A percentile compares a stretch with the other conserved stretches of the same genome.
These are phyloP conservation scores for Allolobophora icterica DNA, from an alignment of 2,888 invertebrate genomes.

Conservation along the genomic window DNA sequence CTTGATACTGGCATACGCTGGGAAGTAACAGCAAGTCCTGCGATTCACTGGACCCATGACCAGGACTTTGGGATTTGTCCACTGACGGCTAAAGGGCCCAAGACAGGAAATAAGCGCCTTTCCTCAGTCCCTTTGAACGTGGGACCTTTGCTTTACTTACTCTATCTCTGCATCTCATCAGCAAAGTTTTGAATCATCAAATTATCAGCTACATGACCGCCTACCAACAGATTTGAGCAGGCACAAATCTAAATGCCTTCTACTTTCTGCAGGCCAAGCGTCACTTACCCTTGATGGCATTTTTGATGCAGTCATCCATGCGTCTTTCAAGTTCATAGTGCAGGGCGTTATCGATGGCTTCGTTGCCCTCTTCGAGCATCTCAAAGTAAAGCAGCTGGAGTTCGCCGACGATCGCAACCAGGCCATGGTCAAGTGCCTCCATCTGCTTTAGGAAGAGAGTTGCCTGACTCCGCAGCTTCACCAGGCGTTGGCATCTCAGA, in stretches of 20 bases:
- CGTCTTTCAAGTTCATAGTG: neutral
- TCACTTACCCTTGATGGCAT: neutral
- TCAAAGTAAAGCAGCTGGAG: constrained; percentile 49
- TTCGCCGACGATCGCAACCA: constrained; percentile 50
- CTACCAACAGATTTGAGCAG: neutral
- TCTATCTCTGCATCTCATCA: too few species aligned
- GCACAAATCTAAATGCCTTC: neutral
- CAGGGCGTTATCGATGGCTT: constrained; percentile 22
- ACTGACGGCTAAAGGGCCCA: too few species aligned
- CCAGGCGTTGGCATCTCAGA: constrained; percentile 65
- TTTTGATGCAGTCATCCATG: constrained; percentile 31
- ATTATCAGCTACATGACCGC: too few species aligned
- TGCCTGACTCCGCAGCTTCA: constrained; percentile 46
- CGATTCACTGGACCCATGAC: too few species aligned
- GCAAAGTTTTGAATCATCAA: too few species aligned
- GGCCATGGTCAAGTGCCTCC: constrained; percentile 72
- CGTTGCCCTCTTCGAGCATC: constrained; percentile 42
- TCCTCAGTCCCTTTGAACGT: too few species aligned
- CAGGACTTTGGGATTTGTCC: too few species aligned
- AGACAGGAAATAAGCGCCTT: too few species aligned
- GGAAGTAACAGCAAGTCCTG: too few species aligned
- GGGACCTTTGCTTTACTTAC: too few species aligned
- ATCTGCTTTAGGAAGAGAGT: constrained; percentile 75
- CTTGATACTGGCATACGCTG: too few species aligned
- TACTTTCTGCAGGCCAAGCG: neutral